Evolutionary conservation across 2,797 vertebrate genomes (phyloP).

Genomic region (Poliocrania exsul): DNA sequence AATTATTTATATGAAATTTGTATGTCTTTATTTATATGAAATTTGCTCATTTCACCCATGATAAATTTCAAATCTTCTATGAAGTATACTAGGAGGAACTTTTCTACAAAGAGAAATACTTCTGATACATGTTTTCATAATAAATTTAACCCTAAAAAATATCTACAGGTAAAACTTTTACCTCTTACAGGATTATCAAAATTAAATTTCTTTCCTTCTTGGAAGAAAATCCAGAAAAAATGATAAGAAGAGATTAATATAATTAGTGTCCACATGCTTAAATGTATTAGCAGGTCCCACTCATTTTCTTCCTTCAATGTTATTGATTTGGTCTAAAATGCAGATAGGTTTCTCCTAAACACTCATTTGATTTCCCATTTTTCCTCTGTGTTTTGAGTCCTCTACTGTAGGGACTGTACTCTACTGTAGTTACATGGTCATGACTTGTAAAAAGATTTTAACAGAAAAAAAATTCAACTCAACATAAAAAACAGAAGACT

Average conservation of each 20-base stretch:
- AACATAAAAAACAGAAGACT: not conserved
- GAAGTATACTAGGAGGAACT: not conserved
- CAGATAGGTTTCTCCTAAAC: not conserved
- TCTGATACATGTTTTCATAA: not conserved
- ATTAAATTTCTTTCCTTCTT: not conserved
- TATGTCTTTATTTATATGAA: not conserved
- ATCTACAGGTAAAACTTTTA: not conserved
- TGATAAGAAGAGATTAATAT: not conserved
- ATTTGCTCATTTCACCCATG: not conserved
- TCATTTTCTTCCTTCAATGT: not conserved
- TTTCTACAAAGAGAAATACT: not conserved
- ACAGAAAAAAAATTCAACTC: not conserved
- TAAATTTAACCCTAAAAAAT: not conserved
- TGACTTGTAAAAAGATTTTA: not conserved
- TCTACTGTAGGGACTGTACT: not conserved
- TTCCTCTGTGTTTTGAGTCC: not conserved
- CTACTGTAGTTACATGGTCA: not conserved
- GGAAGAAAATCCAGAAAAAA: not conserved
- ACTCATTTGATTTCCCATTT: not conserved
- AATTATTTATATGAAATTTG: not conserved
- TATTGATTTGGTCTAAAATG: not conserved
- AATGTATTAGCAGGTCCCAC: not conserved
- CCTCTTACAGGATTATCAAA: not conserved
- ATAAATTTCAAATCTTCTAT: not conserved
- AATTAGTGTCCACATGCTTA: not conserved